Evolutionary conservation across 1,140 invertebrate genomes (phyloP).

Genomic region (Drosophila rufa): DNA sequence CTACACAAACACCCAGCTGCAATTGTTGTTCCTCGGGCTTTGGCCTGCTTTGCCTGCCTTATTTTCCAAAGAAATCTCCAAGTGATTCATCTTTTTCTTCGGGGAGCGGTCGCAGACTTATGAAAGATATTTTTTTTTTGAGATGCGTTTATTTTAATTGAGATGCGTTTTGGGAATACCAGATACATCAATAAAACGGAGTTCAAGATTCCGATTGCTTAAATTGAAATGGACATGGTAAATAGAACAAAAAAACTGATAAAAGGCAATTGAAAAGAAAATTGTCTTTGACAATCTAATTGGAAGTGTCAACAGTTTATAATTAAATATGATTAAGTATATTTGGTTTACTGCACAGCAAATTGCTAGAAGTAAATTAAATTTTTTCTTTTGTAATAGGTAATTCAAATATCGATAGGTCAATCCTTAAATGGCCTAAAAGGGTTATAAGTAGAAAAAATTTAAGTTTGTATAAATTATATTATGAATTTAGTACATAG

Average conservation of each 20-base stretch:
- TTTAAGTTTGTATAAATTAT: background rate
- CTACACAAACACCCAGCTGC: constrained; percentile 43
- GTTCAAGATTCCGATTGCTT: constrained; percentile 9
- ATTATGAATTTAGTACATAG: background rate
- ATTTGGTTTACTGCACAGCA: too few species aligned
- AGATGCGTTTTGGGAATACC: constrained; percentile 33
- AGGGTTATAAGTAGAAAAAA: background rate
- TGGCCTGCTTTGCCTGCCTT: constrained; percentile 27
- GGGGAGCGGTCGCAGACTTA: constrained; percentile 24
- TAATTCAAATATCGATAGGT: background rate
- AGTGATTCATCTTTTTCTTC: constrained; percentile 44
- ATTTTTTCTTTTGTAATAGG: background rate
- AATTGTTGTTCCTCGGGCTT: constrained; percentile 50
- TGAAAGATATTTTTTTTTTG: constrained; percentile 51
- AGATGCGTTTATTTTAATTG: constrained; percentile 55
- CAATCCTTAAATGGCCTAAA: background rate
- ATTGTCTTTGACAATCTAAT: background rate
- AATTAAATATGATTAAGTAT: background rate
- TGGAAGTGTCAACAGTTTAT: background rate
- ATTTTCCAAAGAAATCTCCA: constrained; percentile 36
- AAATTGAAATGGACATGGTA: constrained; percentile 26
- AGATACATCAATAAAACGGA: constrained; percentile 13
- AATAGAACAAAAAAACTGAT: background rate
- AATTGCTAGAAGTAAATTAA: background rate
- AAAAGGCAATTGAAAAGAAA: background rate